Evolutionary conservation across 1,140 invertebrate species (phyloP).

Genomic region (Drosophila quadrilineata): DNA sequence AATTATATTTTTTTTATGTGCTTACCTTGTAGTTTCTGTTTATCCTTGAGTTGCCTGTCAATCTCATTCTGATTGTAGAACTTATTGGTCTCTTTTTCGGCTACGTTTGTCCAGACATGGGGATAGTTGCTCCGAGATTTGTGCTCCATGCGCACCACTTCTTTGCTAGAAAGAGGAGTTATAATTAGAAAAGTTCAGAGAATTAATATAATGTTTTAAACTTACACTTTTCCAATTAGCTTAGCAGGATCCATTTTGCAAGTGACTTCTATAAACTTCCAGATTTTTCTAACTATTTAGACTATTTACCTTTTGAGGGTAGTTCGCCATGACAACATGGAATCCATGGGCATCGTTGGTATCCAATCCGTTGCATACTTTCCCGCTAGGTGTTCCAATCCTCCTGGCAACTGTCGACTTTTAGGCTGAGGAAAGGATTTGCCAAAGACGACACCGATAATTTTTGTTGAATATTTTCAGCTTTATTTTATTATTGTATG

Average conservation of each 20-base stretch:
- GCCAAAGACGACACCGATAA: background rate
- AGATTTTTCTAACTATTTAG: too few relatives aligned
- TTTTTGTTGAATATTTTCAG: constrained; percentile 23
- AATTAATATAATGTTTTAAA: constrained; percentile 3
- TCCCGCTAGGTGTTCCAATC: background rate
- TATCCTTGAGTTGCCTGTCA: constrained; percentile 39
- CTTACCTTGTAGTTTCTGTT: constrained; percentile 49
- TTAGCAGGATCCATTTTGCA: constrained; percentile 55
- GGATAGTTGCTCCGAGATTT: constrained; percentile 62
- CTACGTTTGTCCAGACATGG: constrained; percentile 55
- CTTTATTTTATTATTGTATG: constrained; percentile 22
- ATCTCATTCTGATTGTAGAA: constrained; percentile 72
- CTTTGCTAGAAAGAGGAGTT: constrained; percentile 44
- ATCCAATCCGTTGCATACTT: too few relatives aligned
- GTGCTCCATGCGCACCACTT: constrained; percentile 65
- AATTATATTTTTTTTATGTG: too few relatives aligned
- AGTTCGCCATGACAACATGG: too few relatives aligned
- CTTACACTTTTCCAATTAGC: constrained; percentile 64
- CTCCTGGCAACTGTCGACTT: too few relatives aligned
- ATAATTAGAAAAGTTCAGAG: background rate
- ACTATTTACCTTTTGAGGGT: too few relatives aligned
- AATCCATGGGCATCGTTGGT: too few relatives aligned
- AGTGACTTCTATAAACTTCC: too few relatives aligned
- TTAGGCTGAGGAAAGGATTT: background rate
- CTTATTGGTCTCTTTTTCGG: constrained; percentile 38